phyloP scores from a whole-genome alignment of 2,888 invertebrate species.

The Eupithecia insigniata region DNA sequence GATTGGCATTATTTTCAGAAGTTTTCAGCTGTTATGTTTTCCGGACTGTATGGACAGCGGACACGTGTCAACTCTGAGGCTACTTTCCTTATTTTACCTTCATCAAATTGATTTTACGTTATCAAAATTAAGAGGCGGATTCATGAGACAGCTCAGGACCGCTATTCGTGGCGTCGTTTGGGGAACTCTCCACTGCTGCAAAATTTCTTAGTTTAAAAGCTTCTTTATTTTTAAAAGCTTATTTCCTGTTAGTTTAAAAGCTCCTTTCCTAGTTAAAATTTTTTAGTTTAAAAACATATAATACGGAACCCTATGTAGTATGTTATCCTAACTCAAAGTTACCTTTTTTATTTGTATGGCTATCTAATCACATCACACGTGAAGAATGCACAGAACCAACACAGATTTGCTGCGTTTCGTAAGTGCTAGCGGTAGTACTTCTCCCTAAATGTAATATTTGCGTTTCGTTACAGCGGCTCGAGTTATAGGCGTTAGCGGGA shows the following conservation, averaged over 20 bases:
- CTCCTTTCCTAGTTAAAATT: too few species aligned
- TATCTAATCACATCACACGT: constrained; percentile 38
- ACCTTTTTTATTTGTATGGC: constrained; percentile 20
- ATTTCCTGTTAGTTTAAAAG: too few species aligned
- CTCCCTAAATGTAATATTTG: constrained; percentile 59
- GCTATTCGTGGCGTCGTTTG: too few species aligned
- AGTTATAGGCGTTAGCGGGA: constrained; percentile 32
- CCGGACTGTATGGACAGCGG: too few species aligned
- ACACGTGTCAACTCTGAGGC: not conserved
- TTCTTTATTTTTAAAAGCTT: too few species aligned
- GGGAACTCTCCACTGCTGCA: too few species aligned
- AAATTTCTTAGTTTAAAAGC: too few species aligned
- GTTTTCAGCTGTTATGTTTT: too few species aligned
- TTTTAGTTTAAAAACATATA: not conserved
- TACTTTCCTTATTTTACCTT: not conserved
- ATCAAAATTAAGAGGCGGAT: too few species aligned
- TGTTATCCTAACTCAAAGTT: not conserved
- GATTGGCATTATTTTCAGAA: too few species aligned
- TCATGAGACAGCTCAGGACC: too few species aligned
- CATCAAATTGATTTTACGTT: too few species aligned
- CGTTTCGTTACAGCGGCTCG: constrained; percentile 36
- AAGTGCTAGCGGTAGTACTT: constrained; percentile 66
- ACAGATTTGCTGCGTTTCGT: constrained; percentile 65
- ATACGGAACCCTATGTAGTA: not conserved
- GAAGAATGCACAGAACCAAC: constrained; percentile 61